phyloP scores from a whole-genome alignment of 2,888 invertebrate genomes.

The Scaeva pyrastri region DNA sequence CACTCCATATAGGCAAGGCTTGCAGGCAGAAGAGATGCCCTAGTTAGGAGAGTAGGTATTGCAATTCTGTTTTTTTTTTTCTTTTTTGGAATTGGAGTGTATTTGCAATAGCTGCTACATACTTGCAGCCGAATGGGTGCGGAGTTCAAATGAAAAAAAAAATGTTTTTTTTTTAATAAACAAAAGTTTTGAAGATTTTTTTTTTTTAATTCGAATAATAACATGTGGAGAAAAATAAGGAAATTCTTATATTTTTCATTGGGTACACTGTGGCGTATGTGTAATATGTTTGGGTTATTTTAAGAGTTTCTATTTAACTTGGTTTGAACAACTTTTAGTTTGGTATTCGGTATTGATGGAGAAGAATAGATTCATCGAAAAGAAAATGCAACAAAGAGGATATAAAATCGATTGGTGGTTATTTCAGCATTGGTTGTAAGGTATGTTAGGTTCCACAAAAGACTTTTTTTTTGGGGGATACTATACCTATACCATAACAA shows the following conservation, averaged over 20 bases:
- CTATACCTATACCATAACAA: background rate
- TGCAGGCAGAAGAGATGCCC: constrained; percentile 31
- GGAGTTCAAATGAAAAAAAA: background rate
- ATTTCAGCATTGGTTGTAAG: background rate
- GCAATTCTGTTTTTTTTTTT: background rate
- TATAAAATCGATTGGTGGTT: background rate
- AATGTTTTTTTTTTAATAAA: background rate
- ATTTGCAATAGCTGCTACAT: background rate
- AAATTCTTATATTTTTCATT: constrained; percentile 34
- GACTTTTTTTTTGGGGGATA: no score
- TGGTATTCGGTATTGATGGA: background rate
- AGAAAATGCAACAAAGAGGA: background rate
- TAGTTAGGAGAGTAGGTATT: constrained; percentile 15
- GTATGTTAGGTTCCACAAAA: background rate
- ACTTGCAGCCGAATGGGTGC: constrained; percentile 6
- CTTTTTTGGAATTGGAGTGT: background rate
- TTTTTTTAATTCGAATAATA: constrained; percentile 3
- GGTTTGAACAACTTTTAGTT: background rate
- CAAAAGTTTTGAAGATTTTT: background rate
- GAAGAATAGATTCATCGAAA: background rate
- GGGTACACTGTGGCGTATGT: constrained; percentile 55
- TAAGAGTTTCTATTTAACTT: background rate
- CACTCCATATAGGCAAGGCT: constrained; percentile 28
- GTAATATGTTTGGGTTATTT: constrained; percentile 39
- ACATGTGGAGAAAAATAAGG: constrained; percentile 20